These are phyloP conservation scores for Cremastinae sp. DNA, from an alignment of 2,888 invertebrate species.

Conservation along the genomic window DNA sequence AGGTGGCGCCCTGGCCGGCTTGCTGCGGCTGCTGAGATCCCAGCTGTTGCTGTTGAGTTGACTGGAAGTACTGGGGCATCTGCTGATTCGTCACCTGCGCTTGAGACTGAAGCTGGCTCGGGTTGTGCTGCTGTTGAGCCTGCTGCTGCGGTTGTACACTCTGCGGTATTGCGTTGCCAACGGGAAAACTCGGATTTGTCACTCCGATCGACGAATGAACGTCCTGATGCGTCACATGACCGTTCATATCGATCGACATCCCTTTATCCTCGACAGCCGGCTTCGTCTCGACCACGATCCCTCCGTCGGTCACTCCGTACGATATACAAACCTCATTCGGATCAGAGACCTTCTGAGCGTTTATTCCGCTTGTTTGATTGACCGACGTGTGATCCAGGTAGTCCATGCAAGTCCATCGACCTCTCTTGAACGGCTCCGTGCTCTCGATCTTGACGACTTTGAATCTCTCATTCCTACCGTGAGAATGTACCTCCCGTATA, in stretches of 20 bases:
- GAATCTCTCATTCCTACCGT: conserved; percentile 90
- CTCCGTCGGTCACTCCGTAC: conserved; percentile 77
- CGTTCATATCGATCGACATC: conserved; percentile 72
- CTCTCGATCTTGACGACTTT: conserved; percentile 98
- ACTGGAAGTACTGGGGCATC: conserved; percentile 72
- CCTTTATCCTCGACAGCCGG: conserved; percentile 67
- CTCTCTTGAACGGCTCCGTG: conserved; percentile 95
- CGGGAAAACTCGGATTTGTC: conserved; percentile 71
- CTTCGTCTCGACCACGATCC: conserved; percentile 74
- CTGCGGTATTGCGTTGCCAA: conserved; percentile 77
- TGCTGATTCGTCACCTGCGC: conserved; percentile 79
- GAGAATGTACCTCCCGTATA: conserved; percentile 85
- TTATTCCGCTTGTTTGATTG: conserved; percentile 75
- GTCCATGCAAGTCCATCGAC: conserved; percentile 97
- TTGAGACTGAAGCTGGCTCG: conserved; percentile 81
- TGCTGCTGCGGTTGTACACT: conserved; percentile 82
- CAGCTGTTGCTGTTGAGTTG: conserved; percentile 70
- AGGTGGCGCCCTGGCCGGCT: conserved; percentile 82
- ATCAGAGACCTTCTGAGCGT: conserved; percentile 74
- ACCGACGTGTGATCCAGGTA: conserved; percentile 91
- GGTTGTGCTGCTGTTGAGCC: conserved; percentile 79
- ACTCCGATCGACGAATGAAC: conserved; percentile 69
- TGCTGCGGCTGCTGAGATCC: conserved; percentile 79
- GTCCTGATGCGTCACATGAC: conserved; percentile 73
- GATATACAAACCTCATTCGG: conserved; percentile 79